Evolutionary conservation across 2,888 invertebrate species (phyloP).

Genomic region (Teinopalpus imperialis): DNA sequence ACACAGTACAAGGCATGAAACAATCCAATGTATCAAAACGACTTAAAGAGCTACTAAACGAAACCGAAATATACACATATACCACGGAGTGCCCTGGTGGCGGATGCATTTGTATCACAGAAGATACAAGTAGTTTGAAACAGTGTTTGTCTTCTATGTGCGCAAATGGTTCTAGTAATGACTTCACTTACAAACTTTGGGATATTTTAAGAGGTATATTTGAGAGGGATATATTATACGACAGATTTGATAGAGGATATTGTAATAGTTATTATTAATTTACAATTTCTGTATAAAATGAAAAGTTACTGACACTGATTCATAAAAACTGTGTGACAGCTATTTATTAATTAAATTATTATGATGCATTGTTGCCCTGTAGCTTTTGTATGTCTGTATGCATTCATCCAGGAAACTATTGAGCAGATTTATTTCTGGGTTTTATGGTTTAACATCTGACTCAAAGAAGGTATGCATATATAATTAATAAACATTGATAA

Average conservation of each 20-base stretch:
- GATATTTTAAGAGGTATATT: conserved; percentile 67
- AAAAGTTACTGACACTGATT: not conserved
- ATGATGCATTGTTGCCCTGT: too few relatives aligned
- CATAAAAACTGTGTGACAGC: too few relatives aligned
- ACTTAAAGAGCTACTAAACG: conserved; percentile 56
- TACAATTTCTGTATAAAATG: not conserved
- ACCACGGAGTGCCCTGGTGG: conserved; percentile 66
- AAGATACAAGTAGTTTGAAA: conserved; percentile 57
- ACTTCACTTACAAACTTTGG: conserved; percentile 76
- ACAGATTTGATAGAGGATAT: too few relatives aligned
- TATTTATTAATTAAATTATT: too few relatives aligned
- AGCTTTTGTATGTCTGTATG: too few relatives aligned
- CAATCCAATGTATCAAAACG: conserved; percentile 54
- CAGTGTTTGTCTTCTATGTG: conserved; percentile 58
- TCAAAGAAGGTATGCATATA: too few relatives aligned
- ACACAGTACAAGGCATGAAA: conserved; percentile 47
- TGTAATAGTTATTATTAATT: too few relatives aligned
- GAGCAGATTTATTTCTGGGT: too few relatives aligned
- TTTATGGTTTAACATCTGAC: too few relatives aligned
- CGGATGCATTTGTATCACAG: conserved; percentile 65
- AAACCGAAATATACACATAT: conserved; percentile 71
- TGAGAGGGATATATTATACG: too few relatives aligned
- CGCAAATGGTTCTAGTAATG: conserved; percentile 64
- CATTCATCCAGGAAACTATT: too few relatives aligned
- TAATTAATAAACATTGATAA: too few relatives aligned